Evolutionary conservation across 2,113 vertebrate species (phyloP), one percentile per base, ranked within the genome.

Genomic region (Chionis minor): DNA sequence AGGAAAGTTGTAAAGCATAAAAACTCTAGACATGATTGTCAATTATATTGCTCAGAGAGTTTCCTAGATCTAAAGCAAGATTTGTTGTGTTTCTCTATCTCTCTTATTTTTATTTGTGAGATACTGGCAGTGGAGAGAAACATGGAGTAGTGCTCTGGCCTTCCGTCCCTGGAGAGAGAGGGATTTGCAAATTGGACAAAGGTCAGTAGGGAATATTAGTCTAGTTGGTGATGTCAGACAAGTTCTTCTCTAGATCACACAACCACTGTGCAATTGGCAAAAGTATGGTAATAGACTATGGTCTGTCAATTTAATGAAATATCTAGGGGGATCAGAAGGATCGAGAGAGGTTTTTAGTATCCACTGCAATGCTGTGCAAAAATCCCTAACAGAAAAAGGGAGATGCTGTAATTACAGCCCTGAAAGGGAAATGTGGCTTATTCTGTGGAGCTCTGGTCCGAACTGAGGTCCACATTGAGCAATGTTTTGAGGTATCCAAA

Each of bases 1-100:
- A 96, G 67, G 81, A 95, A 65, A 94, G 62, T 72, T 95, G 54
- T 97, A 97, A 98, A 98, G 96, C 79, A 83, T 86, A 93, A 96
- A 97, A 86, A 85, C 61, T 95, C 79, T 51, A 95, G 92, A 96
- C 73, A 54, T 96, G 86, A 96, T 97, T 96, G 96, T 88, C 95
- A 97, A 96, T 93, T 81, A 7, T 93, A 47, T 91, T 95, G 47
- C 58, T 97, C 81, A 90, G 42, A 86, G 49, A 74, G 15, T 88
- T 96, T 94, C 96, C 83, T 61, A 86, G 40, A 79, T 96, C 47
- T 65, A 92, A 96, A 95, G 69, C 21, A 96, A 91, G 40, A 89
- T 94, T 54, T 69, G 32, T 91, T 88, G 71, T 80, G 30, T 42
- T 70, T 45, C 75, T 71, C 32, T 65, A 4, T 4, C 58, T 94